Conservation (phyloP, 2,888 invertebrate species). For the Eurytoma californica region DNA sequence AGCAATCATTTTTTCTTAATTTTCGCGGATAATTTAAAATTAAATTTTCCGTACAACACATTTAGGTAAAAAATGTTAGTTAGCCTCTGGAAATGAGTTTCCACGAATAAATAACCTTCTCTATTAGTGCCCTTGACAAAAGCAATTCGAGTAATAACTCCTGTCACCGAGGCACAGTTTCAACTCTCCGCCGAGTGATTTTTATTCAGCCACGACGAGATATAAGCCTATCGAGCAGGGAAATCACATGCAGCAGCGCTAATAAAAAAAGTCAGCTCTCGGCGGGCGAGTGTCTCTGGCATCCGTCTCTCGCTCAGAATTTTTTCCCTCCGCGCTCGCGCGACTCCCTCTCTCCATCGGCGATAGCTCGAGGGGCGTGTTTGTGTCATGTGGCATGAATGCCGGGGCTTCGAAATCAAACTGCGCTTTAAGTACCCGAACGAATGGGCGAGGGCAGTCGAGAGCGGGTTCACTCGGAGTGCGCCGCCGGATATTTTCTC, state of each 20-base stretch:
- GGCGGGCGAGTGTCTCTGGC: conserved; percentile 29
- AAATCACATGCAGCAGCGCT: conserved; percentile 11
- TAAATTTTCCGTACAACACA: too few relatives aligned
- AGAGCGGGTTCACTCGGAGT: background rate
- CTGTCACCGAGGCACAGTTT: too few relatives aligned
- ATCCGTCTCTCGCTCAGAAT: conserved; percentile 33
- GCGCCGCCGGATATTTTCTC: conserved; percentile 1
- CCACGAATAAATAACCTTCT: too few relatives aligned
- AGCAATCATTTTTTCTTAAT: too few relatives aligned
- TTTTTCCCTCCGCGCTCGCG: background rate
- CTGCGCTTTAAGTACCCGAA: conserved; percentile 43
- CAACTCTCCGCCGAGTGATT: too few relatives aligned
- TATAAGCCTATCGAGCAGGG: conserved; percentile 6
- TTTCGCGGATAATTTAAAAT: too few relatives aligned
- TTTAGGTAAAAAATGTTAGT: too few relatives aligned
- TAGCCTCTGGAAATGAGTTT: too few relatives aligned
- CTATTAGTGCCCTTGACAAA: too few relatives aligned
- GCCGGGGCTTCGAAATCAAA: conserved; percentile 49
- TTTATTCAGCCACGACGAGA: conserved; percentile 6
- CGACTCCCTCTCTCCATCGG: conserved; percentile 44
- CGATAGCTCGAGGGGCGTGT: conserved; percentile 61
- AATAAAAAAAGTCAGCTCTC: conserved; percentile 16
- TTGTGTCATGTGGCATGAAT: conserved; percentile 54
- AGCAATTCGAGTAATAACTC: too few relatives aligned
- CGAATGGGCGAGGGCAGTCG: conserved; percentile 34